Evolutionary conservation across 2,113 vertebrate genomes (phyloP), one percentile per base, ranked within the genome.

Genomic region (Pomatorhinus ruficollis): DNA sequence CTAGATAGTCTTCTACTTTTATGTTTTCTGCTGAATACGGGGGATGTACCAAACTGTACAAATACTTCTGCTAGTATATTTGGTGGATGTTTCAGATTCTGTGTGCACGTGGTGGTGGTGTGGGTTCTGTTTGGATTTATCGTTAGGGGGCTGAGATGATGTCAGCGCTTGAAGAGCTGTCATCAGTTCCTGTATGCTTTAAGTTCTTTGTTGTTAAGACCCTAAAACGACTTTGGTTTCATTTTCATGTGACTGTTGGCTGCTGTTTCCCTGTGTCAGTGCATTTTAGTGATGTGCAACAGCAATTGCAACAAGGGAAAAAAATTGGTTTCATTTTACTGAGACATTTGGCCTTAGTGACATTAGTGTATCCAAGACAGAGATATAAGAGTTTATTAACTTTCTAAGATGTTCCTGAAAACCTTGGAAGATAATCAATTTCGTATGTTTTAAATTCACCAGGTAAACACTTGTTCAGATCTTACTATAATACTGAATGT

Each of bases 81-180:
- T 35, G 74, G 12, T 5, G 3, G 21, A 33, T 39, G 7, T 54
- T 81, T 37, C 28, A 52, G 44, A 5, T 82, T 56, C 15, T 64
- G 12, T 30, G 24, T 47, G 47, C n/a, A 20, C 4, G 0, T 39
- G 31, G 13, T 42, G 42, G 27, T 52, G 33, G 45, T 50, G 54
- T 63, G 17, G 37, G 42, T 71, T 71, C 23, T 69, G 0, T 60
- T 77, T 37, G 37, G 13, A 12, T 83, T 70, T 70, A 6, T 31
- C 82, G 44, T 50, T 63, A 35, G 39, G 31, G 25, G 18, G 14
- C 24, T 75, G 72, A 66, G 60, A 23, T 47, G 20, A 30, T 7
- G 5, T 47, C 22, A 19, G 50, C 0, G 0, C 31, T 44, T 63
- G 37, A 31, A 42, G 37, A 27, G 45, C 14, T 89, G 23, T 61